Evolutionary conservation across 2,888 invertebrate genomes (phyloP), one percentile per base, ranked within the genome.

Genomic region (Drosophila mimetica): DNA sequence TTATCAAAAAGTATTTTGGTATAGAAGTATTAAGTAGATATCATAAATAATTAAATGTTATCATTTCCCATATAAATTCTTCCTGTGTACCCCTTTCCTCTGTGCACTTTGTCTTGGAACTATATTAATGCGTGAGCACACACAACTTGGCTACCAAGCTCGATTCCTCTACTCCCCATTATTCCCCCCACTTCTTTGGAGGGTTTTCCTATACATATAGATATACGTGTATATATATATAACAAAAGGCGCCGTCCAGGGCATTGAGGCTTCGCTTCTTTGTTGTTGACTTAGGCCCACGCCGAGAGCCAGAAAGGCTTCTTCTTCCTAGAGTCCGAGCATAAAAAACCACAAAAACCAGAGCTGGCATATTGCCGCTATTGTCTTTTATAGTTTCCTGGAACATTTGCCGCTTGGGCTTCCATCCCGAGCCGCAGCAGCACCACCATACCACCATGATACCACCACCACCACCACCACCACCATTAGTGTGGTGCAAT

Each of bases 311-410:
- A 50, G 39, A 87, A 78, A 71, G 86, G 86, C 88, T 82, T 78
- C 85, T 41, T 52, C 44, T 48, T 66, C 50, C 57, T 42, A 32
- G 30, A 72, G 63, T 61, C 72, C 57, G 36, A 46, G 65, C 53
- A 72, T 59, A 59, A 80, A 80, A 74, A 85, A 83, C 82, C 88
- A 85, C 88, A 82, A 85, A 74, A 85, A 83, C 84, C 86, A 83
- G 88, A 86, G 84, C 88, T 86, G 88, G 77, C 84, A 86, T 86
- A 83, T 88, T 86, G 88, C 80, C 84, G 75, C 83, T 88, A 88
- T 84, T 84, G 84, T 84, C 86, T 84, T 84, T 84, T 84, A 84
- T 84, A 84, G 84, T 86, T 84, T 86, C 84, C 82, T 76, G 82
- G 86, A 86, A 82, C 75, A 69, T 72, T 84, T 74, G 71, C 78